Base-by-base conservation (phyloP, 2,113 vertebrate genomes). In the Peucedramus taeniatus region DNA sequence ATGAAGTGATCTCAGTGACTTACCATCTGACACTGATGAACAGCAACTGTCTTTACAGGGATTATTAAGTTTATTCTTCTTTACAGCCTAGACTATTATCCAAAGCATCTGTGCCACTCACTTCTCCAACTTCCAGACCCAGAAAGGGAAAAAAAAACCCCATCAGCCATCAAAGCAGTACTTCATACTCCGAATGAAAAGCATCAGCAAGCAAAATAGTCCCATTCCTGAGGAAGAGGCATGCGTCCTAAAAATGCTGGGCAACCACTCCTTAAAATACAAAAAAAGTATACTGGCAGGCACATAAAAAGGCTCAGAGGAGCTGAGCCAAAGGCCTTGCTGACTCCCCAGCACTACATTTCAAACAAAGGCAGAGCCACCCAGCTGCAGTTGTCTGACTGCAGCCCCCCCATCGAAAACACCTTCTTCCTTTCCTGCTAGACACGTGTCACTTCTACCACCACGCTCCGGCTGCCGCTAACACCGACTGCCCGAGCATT, bases 1-100 rank as follows among this genome's bases (percentile, higher is more conserved):
- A 76, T 63, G 39, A 54, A 88, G 49, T 24, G 61, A 84, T 66
- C 24, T 90, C 56, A 83, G 68, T 64, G 60, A 97, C 97, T 98
- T 97, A 98, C 97, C 97, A 97, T 96, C 64, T 88, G 91, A 91
- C 77, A 64, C 50, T 64, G 93, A 56, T 40, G 74, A 93, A 93
- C 19, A 93, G 45, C 63, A 93, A 61, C 57, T 76, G 45, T 28
- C 60, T 69, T 64, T 51, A 37, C 3, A 87, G 57, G 47, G 31
- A 72, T 86, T 75, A 35, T 66, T 57, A 82, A 83, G 4, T 64
- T 66, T 85, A 33, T 77, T 96, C 63, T 94, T 93, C 93, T 93
- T 94, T 91, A 63, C 33, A 94, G 78, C 39, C 65, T 51, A 92
- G 66, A 33, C 88, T 93, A 2, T 42, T 78, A 76, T 87, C 80